Base-by-base conservation (phyloP, 2,797 vertebrate species). In the Melanotaenia trifasciata region DNA sequence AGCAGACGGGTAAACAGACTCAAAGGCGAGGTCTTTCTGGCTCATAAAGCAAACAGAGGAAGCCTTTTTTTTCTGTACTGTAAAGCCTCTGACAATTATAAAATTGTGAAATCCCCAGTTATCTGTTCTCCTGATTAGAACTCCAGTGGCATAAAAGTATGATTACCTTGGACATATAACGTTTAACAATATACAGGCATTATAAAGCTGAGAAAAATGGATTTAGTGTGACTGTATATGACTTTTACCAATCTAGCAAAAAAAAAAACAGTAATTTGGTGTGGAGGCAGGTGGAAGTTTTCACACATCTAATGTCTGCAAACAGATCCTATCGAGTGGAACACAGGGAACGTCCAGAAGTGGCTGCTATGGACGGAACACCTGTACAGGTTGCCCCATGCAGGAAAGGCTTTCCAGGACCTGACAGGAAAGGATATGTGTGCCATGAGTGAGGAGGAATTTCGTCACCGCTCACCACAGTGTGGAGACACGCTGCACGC, bases 361-460 rank as follows among this genome's bases (percentile, higher is more conserved):
- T 99, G 98, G 98, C 94, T 99, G 80, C 90, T 99, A 72, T 99
- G 98, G 98, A 99, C 97, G 0, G 98, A 99, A 76, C 98, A 99
- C 84, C 96, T 99, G 84, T 99, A 99, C 92, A 92, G 96, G 47
- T 92, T 99, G 74, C 96, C 98, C 0, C 96, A 98, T 0, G 95
- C 96, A 0, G 97, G 96, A 60, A 97, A 96, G 38, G 95, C 96
- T 70, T 99, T 99, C 91, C 96, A 97, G 87, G 97, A 99, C 43
- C 92, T 99, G 75, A 95, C 93, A 0, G 98, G 98, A 1, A 98
- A 96, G 81, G 97, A 99, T 77, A 88, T 99, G 63, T 99, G 97
- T 0, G 92, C 95, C 83, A 96, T 99, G 96, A 96, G 94, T 0
- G 98, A 99, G 91, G 97, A 99, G 67, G 96, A 98, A 83, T 99